A percentile compares a stretch with the other conserved stretches of the same genome.
These are phyloP conservation scores for Anoplolepis gracilipes DNA, from an alignment of 1,140 invertebrate species.

Conservation along the genomic window DNA sequence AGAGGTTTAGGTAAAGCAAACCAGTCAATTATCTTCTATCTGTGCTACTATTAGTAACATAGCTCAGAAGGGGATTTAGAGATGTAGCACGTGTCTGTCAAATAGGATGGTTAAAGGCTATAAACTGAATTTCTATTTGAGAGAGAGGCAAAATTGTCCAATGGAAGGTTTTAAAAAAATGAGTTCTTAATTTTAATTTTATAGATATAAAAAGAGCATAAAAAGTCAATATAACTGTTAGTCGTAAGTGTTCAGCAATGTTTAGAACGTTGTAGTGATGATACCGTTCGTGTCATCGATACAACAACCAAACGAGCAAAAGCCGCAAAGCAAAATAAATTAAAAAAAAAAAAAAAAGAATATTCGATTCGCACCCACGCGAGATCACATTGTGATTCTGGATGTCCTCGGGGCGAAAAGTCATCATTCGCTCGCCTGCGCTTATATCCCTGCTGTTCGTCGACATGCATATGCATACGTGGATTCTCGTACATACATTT, in stretches of 20 bases:
- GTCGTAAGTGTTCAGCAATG: background rate
- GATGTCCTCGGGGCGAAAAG: constrained; percentile 19
- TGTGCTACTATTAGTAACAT: background rate
- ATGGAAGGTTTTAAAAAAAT: background rate
- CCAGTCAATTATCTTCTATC: constrained; percentile 54
- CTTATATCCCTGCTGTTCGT: constrained; percentile 17
- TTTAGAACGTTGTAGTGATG: background rate
- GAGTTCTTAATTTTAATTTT: background rate
- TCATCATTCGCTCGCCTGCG: constrained; percentile 6
- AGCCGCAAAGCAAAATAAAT: background rate
- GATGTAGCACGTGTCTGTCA: background rate
- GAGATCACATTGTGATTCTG: constrained; percentile 11
- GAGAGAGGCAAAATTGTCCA: background rate
- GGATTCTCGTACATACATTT: background rate
- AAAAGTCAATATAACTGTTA: too few relatives aligned
- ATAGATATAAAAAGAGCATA: background rate
- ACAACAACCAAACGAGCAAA: background rate
- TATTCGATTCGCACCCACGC: constrained; percentile 26
- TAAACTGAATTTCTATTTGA: background rate
- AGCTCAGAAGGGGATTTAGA: background rate
- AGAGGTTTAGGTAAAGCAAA: constrained; percentile 49
- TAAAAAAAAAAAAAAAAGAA: constrained; percentile 1
- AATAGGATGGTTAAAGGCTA: background rate
- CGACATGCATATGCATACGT: constrained; percentile 40
- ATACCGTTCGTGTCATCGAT: background rate